Percentiles rank a stretch among this genome's conserved stretches.
Evolutionary conservation across 2,113 vertebrate genomes (phyloP).

Genomic region (Myotis lucifugus): DNA sequence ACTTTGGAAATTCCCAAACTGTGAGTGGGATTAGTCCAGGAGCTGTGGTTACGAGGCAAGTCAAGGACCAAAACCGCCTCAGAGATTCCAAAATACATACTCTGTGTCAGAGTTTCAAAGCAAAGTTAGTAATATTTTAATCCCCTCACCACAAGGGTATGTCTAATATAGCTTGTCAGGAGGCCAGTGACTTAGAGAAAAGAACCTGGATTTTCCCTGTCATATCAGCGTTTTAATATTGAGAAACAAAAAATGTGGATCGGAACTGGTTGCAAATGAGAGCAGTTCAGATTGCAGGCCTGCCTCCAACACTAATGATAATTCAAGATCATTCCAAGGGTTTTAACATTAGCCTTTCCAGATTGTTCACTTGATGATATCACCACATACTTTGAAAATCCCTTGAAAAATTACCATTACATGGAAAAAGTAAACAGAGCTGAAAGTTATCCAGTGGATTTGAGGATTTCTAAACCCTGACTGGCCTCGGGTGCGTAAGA

Average conservation of each 20-base stretch:
- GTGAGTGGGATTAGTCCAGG: constrained; percentile 81
- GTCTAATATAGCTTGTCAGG: constrained; percentile 72
- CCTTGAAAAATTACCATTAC: constrained; percentile 29
- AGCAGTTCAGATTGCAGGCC: neutral
- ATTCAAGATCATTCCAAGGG: constrained; percentile 17
- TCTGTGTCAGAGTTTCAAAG: constrained; percentile 83
- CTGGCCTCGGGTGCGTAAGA: neutral
- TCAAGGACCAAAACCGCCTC: constrained; percentile 81
- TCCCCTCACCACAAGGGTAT: constrained; percentile 75
- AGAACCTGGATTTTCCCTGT: constrained; percentile 38
- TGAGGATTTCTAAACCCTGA: neutral
- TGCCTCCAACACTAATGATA: constrained; percentile 32
- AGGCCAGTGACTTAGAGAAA: constrained; percentile 67
- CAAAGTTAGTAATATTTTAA: constrained; percentile 83
- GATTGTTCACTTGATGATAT: constrained; percentile 49
- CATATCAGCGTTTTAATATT: constrained; percentile 28
- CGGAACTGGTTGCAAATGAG: neutral
- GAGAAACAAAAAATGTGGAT: neutral
- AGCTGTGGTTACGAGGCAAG: constrained; percentile 83
- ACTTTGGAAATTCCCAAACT: constrained; percentile 84
- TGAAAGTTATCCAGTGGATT: neutral
- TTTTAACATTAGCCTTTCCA: constrained; percentile 53
- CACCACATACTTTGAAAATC: constrained; percentile 36
- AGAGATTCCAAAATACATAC: constrained; percentile 79
- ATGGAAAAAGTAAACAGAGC: constrained; percentile 8